Evolutionary conservation across 2,113 vertebrate species (phyloP), one percentile per base, ranked within the genome.

Genomic region (Catagonus wagneri): DNA sequence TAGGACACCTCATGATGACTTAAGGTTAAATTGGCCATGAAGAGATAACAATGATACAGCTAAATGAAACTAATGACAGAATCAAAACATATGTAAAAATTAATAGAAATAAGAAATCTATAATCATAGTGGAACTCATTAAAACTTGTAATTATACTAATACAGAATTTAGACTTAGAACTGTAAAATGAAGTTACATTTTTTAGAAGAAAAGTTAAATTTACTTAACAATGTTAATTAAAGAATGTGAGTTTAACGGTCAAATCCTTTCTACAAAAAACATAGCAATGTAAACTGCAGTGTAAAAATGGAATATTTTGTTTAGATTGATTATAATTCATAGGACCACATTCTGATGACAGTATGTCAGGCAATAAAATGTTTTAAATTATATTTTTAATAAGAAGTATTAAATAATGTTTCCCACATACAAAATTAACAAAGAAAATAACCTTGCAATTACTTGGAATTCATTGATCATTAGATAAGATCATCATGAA

Each of bases 131-230:
- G 6, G 11, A 8, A 52, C 4, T 34, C 14, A 83, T 20, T 84
- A 84, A 90, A 83, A 68, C 3, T 34, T 80, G 27, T 80, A 3
- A 27, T 84, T 88, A 72, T 50, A 22, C 69, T 7, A 72, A 72
- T 25, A 72, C 7, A 80, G 0, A 79, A 95, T 3, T 83, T 50
- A 85, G 25, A 74, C 56, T 60, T 80, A 1, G 6, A 84, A 78
- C 20, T 94, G 3, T 36, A 83, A 92, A 50, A 65, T 79, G 0
- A 76, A 93, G 27, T 58, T 69, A 63, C 16, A 83, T n/a, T 72
- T 92, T 92, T 83, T 54, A 83, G 6, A 65, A 92, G 74, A 78
- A 34, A 74, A 94, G 36, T 9, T 83, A 83, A 71, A 74, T 84
- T 34, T 94, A 54, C 52, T 34, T 66, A 72, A 65, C 56, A 79